These are phyloP conservation scores for Perccottus glenii DNA, from an alignment of 2,113 vertebrate species.

Conservation along the genomic window DNA sequence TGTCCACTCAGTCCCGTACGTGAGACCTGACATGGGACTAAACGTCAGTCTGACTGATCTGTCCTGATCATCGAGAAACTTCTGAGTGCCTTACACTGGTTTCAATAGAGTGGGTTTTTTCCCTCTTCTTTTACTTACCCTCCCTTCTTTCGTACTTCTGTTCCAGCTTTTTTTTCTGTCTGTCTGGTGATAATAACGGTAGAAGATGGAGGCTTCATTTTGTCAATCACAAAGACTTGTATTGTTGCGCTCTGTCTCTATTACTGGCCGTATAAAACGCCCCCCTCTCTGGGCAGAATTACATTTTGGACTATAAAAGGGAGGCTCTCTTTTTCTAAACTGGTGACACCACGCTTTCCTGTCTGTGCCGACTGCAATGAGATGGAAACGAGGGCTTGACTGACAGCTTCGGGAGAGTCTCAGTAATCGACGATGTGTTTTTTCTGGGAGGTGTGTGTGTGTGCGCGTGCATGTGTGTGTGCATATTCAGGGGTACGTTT, in stretches of 20 bases:
- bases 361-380: conserved; percentile 59
- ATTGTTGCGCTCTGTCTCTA: conserved; percentile 55
- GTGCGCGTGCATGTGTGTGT: conserved; percentile 13
- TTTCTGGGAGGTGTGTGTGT: conserved; percentile 21
- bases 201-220: conserved; percentile 54
- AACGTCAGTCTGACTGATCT: conserved; percentile 99
- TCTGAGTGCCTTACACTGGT: conserved; percentile 99
- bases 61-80: conserved; percentile 96
- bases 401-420: conserved; percentile 51
- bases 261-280: conserved; percentile 53
- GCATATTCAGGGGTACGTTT: conserved; percentile 39
- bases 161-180: conserved; percentile 42
- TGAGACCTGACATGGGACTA: conserved; percentile 98
- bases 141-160: conserved; percentile 18
- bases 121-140: conserved; percentile 8
- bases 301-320: conserved; percentile 54
- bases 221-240: conserved; percentile 56
- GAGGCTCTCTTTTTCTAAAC: conserved; percentile 51
- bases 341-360: conserved; percentile 61
- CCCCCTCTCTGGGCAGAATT: conserved; percentile 52
- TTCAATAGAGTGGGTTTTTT: conserved; percentile 85
- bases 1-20: conserved; percentile 96
- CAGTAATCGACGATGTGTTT: conserved; percentile 54
- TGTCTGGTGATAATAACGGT: conserved; percentile 57
- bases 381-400: conserved; percentile 65